phyloP scores from a whole-genome alignment of 2,797 vertebrate genomes.

The Micropoecilia bifurca region DNA sequence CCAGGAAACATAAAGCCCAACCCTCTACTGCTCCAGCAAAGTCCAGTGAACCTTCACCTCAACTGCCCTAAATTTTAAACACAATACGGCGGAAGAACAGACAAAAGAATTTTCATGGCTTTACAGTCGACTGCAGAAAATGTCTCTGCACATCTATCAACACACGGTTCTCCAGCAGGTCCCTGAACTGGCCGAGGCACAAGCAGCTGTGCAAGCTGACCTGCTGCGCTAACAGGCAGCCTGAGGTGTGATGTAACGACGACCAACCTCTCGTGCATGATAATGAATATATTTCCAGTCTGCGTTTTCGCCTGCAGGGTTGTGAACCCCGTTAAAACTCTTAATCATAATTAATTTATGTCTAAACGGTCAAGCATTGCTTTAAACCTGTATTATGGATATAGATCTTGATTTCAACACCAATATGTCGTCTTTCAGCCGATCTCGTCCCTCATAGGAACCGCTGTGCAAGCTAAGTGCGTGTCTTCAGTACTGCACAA shows the following conservation, averaged over 20 bases:
- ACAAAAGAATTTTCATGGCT: conserved; percentile 18
- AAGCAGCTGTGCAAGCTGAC: conserved; percentile 67
- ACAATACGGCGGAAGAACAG: neutral
- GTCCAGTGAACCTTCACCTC: conserved; percentile 25
- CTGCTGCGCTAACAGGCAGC: conserved; percentile 54
- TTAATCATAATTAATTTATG: conserved; percentile 27
- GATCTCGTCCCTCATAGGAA: neutral
- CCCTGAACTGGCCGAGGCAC: conserved; percentile 36
- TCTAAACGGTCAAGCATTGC: neutral
- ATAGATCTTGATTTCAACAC: neutral
- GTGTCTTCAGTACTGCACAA: conserved; percentile 10
- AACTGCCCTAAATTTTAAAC: conserved; percentile 14
- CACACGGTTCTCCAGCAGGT: conserved; percentile 61
- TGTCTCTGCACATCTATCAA: conserved; percentile 56
- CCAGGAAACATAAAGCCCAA: conserved; percentile 16
- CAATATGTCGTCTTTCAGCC: neutral
- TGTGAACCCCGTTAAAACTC: conserved; percentile 43
- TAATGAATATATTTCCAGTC: conserved; percentile 64
- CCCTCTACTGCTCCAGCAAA: conserved; percentile 19
- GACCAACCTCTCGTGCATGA: conserved; percentile 69
- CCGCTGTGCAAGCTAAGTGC: neutral
- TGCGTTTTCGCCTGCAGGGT: conserved; percentile 52
- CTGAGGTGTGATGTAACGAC: conserved; percentile 65
- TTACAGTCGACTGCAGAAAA: conserved; percentile 44
- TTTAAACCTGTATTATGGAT: conserved; percentile 3